These are phyloP conservation scores for Zoanthus sansibaricus DNA, from an alignment of 92 coral and sea anemone genomes.

Conservation along the genomic window DNA sequence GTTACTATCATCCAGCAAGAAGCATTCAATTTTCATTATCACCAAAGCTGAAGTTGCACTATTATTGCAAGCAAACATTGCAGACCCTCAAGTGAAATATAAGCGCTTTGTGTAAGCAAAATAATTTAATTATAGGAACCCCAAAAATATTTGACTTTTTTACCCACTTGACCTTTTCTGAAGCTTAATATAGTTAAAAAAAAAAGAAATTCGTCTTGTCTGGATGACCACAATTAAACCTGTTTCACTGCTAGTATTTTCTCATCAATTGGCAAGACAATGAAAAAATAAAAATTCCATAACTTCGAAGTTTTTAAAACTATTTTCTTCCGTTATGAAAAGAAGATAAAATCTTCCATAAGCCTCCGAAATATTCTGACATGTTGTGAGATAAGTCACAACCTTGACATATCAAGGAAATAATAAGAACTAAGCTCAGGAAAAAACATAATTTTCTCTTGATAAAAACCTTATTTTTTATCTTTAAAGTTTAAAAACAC, in stretches of 20 bases:
- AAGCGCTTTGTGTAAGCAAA: not conserved
- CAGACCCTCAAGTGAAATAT: not conserved
- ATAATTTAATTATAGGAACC: not conserved
- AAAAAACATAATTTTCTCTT: not conserved
- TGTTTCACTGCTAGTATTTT: not conserved
- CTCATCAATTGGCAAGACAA: no score
- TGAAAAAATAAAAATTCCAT: no score
- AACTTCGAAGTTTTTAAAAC: no score
- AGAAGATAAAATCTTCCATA: not conserved
- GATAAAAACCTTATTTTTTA: not conserved
- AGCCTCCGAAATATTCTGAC: not conserved
- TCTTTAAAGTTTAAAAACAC: not conserved
- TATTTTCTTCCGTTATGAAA: not conserved
- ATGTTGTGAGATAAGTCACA: not conserved
- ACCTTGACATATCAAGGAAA: not conserved
- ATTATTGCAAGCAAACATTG: not conserved
- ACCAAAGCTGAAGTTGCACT: not conserved
- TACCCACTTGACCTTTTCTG: conserved; percentile 31
- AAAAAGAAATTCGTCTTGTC: not conserved
- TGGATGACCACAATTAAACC: not conserved
- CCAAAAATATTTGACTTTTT: not conserved
- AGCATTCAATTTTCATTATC: not conserved
- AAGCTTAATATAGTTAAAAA: not conserved
- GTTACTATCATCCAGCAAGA: not conserved
- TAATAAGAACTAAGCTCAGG: not conserved